These are phyloP conservation scores for Seladonia tumulorum DNA, from an alignment of 2,888 invertebrate genomes.

Conservation along the genomic window DNA sequence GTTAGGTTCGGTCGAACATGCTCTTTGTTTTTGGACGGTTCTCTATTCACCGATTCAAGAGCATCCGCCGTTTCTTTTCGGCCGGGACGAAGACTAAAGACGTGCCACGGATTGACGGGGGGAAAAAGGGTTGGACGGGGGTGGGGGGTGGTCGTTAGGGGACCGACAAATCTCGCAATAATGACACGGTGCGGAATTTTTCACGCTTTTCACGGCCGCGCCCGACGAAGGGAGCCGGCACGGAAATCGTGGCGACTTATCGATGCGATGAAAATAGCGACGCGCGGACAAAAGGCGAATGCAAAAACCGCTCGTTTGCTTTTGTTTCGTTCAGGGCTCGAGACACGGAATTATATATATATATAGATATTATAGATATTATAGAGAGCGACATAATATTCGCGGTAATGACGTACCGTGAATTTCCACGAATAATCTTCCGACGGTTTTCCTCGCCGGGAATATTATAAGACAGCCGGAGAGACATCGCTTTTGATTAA, in stretches of 20 bases:
- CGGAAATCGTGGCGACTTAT: conserved; percentile 51
- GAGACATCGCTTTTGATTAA: not conserved
- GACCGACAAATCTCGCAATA: conserved; percentile 57
- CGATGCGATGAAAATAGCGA: conserved; percentile 36
- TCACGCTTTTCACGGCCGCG: conserved; percentile 33
- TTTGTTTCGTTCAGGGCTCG: conserved; percentile 1
- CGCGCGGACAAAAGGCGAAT: conserved; percentile 31
- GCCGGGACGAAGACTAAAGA: conserved; percentile 41
- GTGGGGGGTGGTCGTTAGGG: conserved; percentile 52
- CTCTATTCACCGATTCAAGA: conserved; percentile 50
- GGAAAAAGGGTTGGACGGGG: not conserved
- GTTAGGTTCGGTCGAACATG: conserved; percentile 21
- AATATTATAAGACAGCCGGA: not conserved
- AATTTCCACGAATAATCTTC: not conserved
- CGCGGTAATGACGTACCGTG: not conserved
- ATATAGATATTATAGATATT: not conserved
- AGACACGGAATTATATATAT: conserved; percentile 11
- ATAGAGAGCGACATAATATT: not conserved
- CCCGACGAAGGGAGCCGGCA: not conserved
- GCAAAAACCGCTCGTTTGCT: not conserved
- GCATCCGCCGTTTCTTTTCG: conserved; percentile 52
- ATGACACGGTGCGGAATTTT: conserved; percentile 52
- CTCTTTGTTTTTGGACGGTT: conserved; percentile 57
- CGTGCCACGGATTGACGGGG: not conserved
- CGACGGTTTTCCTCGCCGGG: not conserved